Base-by-base conservation (phyloP, 2,113 vertebrate genomes). In the Ictalurus furcatus region DNA sequence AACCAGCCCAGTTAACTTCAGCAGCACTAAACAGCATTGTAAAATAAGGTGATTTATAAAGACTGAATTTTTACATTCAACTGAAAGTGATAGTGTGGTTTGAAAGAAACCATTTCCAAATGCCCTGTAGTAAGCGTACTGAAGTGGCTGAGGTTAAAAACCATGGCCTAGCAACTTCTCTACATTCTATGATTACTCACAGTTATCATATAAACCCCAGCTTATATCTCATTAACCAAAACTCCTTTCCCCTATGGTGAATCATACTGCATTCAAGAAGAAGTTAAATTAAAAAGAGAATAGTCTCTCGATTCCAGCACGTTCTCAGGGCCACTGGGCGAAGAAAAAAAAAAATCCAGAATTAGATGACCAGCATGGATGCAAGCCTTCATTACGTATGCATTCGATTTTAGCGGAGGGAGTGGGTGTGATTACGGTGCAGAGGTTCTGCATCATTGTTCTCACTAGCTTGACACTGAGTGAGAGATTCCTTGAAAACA, bases 401-500 rank as follows among this genome's bases (percentile, higher is more conserved):
- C 80, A 48, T 89, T 90, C 71, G 16, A 90, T 89, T 90, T 84
- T 69, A 87, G 89, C 84, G 30, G 85, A 73, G 67, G n/a, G 59
- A 82, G 65, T 52, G 86, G 85, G 59, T 88, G 87, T 88, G 90
- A 87, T 88, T 88, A 86, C 52, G 74, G 79, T 34, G 79, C 44
- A 59, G 84, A 59, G 52, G 37, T 88, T 86, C 79, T 87, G 85
- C 44, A n/a, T 37, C 81, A 87, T 88, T 87, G 86, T 90, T 88
- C 82, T 89, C 34, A 37, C 84, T 86, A 34, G 58, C 59, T 65
- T 52, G 80, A 74, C 23, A 85, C 88, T 80, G 87, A 88, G 85
- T 74, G 89, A 90, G 82, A 85, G 90, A 88, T 90, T 87, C 80
- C 84, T 74, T 58, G 65, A 84, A 90, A 85, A 44, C 17, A 87